Evolutionary conservation across 2,797 vertebrate genomes (phyloP), one percentile per base, ranked within the genome.

Genomic region (Harpagifer antarcticus): DNA sequence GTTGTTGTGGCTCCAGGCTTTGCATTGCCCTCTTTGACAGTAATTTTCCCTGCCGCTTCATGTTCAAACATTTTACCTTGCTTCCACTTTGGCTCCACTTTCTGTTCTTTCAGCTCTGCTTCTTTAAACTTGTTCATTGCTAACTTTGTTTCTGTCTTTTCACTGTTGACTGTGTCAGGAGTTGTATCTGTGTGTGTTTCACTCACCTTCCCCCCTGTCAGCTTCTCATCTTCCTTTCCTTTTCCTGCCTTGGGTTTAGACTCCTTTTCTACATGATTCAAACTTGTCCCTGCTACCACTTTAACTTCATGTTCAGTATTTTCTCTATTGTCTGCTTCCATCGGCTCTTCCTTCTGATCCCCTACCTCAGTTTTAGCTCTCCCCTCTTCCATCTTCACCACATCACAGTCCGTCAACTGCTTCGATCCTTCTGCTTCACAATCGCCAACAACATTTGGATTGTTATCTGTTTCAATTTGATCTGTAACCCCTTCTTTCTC

Each of bases 361-460:
- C 27, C 63, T 8, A 6, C 15, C 13, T 52, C 69, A 2, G 23
- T 65, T 44, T 79, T 58, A 27, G 57, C 88, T 89, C 82, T 83
- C 57, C 93, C 86, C 78, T 94, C 88, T 81, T 94, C 93, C 91
- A 94, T 94, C 40, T 81, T 91, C 42, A 89, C 79, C 64, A 92
- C 80, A 60, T 90, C 89, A 9, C 76, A 73, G 65, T 89, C 81
- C 12, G 68, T 72, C 4, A 55, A 72, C 69, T 19, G 60, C 74
- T 58, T 59, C 9, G 44, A 44, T 20, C 20, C 71, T 33, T 86
- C 74, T n/a, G 74, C 83, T 71, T 31, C 70, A 66, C 76, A 60
- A 65, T 64, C 57, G 0, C 23, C 69, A 23, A 16, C 19, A 54
- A 71, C 40, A 59, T 31, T 60, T 53, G 66, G 23, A 20, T 76